Percentiles rank a stretch among this genome's conserved stretches.
phyloP scores from a whole-genome alignment of 2,113 vertebrate genomes.

The Arenaria interpres region DNA sequence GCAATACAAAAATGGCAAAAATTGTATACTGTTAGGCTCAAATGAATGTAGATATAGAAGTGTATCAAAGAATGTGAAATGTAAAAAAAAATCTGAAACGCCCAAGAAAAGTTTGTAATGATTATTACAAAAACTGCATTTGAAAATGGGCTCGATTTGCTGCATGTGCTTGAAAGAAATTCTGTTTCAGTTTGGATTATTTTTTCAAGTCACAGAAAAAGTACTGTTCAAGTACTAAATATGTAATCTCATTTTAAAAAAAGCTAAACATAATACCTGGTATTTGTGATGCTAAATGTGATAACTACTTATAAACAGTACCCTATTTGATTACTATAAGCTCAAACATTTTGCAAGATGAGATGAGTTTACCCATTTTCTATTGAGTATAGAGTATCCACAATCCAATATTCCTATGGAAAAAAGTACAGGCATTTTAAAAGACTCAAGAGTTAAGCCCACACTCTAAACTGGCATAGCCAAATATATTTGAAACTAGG shows the following conservation, averaged over 20 bases:
- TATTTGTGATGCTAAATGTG: not conserved
- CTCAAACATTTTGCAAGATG: not conserved
- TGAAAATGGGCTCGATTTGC: not conserved
- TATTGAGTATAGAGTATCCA: not conserved
- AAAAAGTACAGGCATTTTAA: not conserved
- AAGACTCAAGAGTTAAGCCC: not conserved
- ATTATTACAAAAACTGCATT: not conserved
- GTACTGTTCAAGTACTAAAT: not conserved
- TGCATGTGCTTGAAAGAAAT: not conserved
- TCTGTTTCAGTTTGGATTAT: not conserved
- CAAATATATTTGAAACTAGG: not conserved
- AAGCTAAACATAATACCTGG: not conserved
- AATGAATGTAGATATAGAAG: not conserved
- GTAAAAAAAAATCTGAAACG: not conserved
- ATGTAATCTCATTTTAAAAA: not conserved
- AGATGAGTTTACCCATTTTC: not conserved
- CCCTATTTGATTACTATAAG: rapidly evolving
- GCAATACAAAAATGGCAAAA: not conserved
- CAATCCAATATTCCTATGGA: not conserved
- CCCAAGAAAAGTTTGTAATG: not conserved
- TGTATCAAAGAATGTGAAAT: not conserved
- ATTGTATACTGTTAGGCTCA: not conserved
- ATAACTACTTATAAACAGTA: not conserved
- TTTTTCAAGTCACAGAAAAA: not conserved
- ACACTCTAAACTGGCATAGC: not conserved